phyloP scores from a whole-genome alignment of 1,140 invertebrate genomes.

The Panulirus ornatus region DNA sequence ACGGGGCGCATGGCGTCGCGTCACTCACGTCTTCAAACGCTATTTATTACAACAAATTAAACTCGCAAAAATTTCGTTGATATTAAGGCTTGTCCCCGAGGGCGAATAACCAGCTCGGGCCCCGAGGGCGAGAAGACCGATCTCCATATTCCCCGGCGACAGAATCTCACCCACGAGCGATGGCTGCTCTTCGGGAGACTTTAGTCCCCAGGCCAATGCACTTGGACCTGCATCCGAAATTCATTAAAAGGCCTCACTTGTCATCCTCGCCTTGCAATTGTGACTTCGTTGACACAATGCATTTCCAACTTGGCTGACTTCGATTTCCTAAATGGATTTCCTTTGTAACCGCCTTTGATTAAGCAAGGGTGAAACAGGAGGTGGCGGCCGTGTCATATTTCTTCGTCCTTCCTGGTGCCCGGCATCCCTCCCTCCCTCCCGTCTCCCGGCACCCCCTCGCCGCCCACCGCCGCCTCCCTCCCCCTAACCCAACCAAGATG shows the following conservation, averaged over 20 bases:
- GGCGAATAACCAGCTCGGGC: neutral
- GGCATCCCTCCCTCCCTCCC: too few relatives aligned
- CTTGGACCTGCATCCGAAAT: slow-evolving; percentile 49
- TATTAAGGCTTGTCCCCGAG: slow-evolving; percentile 13
- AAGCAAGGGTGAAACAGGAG: slow-evolving; percentile 67
- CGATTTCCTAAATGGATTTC: slow-evolving; percentile 73
- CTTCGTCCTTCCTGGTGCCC: slow-evolving; percentile 65
- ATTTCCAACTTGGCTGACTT: slow-evolving; percentile 70
- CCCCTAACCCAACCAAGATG: too few relatives aligned
- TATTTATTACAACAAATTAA: slow-evolving; percentile 29
- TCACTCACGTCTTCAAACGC: too few relatives aligned
- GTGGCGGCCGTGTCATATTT: slow-evolving; percentile 59
- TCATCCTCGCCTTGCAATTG: slow-evolving; percentile 63
- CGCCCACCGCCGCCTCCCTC: too few relatives aligned
- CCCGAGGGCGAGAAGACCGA: slow-evolving; percentile 3
- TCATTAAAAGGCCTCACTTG: slow-evolving; percentile 69
- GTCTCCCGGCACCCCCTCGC: too few relatives aligned
- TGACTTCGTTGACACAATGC: slow-evolving; percentile 69
- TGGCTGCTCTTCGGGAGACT: neutral
- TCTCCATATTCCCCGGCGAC: neutral
- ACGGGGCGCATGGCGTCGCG: too few relatives aligned
- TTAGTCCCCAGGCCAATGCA: slow-evolving; percentile 45
- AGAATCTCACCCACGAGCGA: neutral
- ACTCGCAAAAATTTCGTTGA: slow-evolving; percentile 24
- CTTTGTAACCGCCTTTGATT: slow-evolving; percentile 70